A percentile compares a stretch with the other conserved stretches of the same genome.
phyloP scores from a whole-genome alignment of 1,140 invertebrate species.

The Drosophila nigrodunni region DNA sequence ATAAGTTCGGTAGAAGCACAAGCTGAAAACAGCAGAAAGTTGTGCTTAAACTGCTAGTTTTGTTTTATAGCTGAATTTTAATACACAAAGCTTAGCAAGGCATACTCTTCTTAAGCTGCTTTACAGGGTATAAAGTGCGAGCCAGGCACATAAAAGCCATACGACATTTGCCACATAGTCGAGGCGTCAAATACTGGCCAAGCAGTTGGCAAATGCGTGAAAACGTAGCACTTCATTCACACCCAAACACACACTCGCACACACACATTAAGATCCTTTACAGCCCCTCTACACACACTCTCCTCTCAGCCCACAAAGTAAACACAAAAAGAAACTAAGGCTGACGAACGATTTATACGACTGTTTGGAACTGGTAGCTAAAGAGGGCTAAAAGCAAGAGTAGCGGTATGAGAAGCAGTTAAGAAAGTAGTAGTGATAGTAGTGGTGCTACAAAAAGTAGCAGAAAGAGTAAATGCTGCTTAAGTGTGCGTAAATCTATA shows the following conservation, averaged over 20 bases:
- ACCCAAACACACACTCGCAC: slow-evolving; percentile 44
- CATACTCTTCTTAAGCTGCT: neutral
- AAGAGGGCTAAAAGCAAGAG: neutral
- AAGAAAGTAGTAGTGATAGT: neutral
- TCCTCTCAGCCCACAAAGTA: neutral
- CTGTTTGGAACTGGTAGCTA: slow-evolving; percentile 46
- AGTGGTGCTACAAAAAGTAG: neutral
- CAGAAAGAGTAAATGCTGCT: slow-evolving; percentile 66
- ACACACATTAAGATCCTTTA: slow-evolving; percentile 1
- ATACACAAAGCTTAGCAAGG: neutral
- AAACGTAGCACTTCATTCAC: slow-evolving; percentile 76
- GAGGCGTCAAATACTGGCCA: slow-evolving; percentile 24
- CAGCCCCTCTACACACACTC: neutral
- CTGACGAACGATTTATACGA: slow-evolving; percentile 64
- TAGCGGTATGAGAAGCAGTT: neutral
- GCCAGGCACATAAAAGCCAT: slow-evolving; percentile 70
- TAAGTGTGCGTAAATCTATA: slow-evolving; percentile 77
- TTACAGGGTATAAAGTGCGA: slow-evolving; percentile 10
- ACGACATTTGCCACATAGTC: slow-evolving; percentile 60
- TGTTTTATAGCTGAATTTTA: too few species aligned
- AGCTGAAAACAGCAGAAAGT: slow-evolving; percentile 30
- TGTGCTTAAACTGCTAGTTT: too few species aligned
- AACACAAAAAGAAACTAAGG: slow-evolving; percentile 41
- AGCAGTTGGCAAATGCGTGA: slow-evolving; percentile 65
- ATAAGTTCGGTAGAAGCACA: neutral